A percentile compares a stretch with the other conserved stretches of the same genome.
These are phyloP conservation scores for Sesia bembeciformis DNA, from an alignment of 2,888 invertebrate genomes.

Conservation along the genomic window DNA sequence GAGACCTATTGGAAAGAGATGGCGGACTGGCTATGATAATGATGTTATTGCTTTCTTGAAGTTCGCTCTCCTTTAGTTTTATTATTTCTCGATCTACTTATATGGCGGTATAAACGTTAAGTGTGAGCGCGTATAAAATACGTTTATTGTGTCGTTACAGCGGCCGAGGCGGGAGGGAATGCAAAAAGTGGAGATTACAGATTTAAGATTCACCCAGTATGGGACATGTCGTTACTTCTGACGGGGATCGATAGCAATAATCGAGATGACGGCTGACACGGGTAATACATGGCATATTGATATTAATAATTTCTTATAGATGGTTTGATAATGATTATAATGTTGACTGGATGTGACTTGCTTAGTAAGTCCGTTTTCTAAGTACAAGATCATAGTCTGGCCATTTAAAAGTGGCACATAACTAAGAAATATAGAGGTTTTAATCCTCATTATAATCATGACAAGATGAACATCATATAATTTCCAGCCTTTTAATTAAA, in stretches of 20 bases:
- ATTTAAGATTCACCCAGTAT: constrained; percentile 50
- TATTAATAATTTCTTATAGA: not conserved
- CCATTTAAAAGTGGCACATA: too few species aligned
- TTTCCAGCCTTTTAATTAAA: too few species aligned
- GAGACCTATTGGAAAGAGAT: constrained; percentile 72
- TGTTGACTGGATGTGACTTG: too few species aligned
- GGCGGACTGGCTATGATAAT: constrained; percentile 72
- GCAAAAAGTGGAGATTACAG: constrained; percentile 65
- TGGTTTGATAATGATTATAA: too few species aligned
- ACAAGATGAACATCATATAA: too few species aligned
- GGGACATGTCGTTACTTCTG: constrained; percentile 34
- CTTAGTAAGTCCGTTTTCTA: too few species aligned
- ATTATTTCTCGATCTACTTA: constrained; percentile 73
- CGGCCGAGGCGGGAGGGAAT: constrained; percentile 39
- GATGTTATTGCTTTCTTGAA: constrained; percentile 75
- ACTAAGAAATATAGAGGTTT: too few species aligned
- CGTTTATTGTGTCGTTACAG: constrained; percentile 67
- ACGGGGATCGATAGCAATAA: constrained; percentile 25
- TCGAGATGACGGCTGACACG: not conserved
- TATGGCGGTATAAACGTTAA: constrained; percentile 71
- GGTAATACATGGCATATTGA: not conserved
- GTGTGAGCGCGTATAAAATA: constrained; percentile 70
- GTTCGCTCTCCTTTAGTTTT: constrained; percentile 69
- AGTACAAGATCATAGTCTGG: too few species aligned
- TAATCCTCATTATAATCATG: too few species aligned